Conservation (phyloP, 2,113 vertebrate genomes). For the Phalacrocorax pelagicus region DNA sequence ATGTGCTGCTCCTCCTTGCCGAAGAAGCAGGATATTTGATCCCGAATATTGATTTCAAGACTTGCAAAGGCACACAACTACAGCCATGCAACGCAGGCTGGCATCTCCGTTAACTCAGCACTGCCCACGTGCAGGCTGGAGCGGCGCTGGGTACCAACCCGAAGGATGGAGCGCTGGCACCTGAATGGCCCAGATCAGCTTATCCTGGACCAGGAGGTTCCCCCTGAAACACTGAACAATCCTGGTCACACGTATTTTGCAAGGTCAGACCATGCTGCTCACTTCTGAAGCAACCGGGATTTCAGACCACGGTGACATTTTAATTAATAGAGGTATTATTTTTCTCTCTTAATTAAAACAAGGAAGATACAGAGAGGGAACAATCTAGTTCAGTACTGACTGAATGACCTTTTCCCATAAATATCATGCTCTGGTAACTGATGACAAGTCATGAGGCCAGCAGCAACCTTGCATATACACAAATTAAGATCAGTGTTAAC, state of each 20-base stretch:
- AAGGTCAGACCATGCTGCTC: not conserved
- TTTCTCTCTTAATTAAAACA: not conserved
- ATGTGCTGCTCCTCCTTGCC: not conserved
- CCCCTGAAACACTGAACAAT: not conserved
- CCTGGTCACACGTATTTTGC: not conserved
- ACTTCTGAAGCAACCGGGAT: not conserved
- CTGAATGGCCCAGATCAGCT: not conserved
- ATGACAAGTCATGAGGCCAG: not conserved
- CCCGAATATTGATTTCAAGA: not conserved
- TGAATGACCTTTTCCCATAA: constrained; percentile 6
- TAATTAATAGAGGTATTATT: not conserved
- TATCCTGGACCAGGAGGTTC: not conserved
- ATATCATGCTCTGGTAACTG: not conserved
- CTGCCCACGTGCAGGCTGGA: not conserved
- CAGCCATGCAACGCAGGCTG: not conserved
- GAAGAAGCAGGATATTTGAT: not conserved
- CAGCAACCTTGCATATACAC: not conserved
- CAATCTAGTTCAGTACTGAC: not conserved
- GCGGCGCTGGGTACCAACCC: not conserved
- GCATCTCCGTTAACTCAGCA: not conserved
- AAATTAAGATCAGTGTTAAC: not conserved
- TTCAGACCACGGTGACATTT: not conserved
- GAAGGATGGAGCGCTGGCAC: not conserved
- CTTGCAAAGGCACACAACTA: not conserved
- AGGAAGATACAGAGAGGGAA: not conserved